Base-by-base conservation (phyloP, 1,140 invertebrate genomes). In the Brachionus paranguensis region DNA sequence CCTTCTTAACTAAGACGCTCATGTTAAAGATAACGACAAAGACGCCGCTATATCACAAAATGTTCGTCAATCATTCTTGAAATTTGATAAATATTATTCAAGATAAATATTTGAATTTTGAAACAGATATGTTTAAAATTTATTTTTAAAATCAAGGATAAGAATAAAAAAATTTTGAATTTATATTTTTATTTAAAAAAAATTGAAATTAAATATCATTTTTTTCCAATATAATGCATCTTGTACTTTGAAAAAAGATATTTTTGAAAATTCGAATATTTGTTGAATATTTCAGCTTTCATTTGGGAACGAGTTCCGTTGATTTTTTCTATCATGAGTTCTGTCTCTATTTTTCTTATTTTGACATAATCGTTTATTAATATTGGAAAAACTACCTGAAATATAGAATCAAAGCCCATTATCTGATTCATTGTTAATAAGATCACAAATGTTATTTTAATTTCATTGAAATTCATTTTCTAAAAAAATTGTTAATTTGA, bases 221-320 rank as follows among this genome's bases (percentile, higher is more conserved):
- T 72, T 72, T 72, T 72, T n/a, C 68, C 68, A 45, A 72, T 43
- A 43, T 72, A 72, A 43, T 72, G 33, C 33, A 72, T 41, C 12
- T 72, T 72, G 20, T 43, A 43, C 10, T 43, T 37, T 10, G 68
- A 72, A n/a, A 72, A n/a, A 72, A 72, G 7, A 72, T 72, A 43
- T 20, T 45, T 72, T 43, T 72, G 33, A 10, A 72, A 72, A 11
- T 43, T 43, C 10, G 68, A 72, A 43, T 72, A 72, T 43, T 24
- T 72, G n/a, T 72, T 72, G 37, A 72, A 41, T 10, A 43, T 17
- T 72, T 72, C 37, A n/a, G 11, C n/a, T 17, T 41, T 41, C 11
- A 17, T 72, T 72, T 41, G 17, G 2, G 17, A n/a, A 6, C 45
- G 8, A n/a, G 68, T 72, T 72, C 37, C 68, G 41, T 72, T 72